Evolutionary conservation across 1,140 invertebrate species (phyloP).

Genomic region (Trissolcus basalis): DNA sequence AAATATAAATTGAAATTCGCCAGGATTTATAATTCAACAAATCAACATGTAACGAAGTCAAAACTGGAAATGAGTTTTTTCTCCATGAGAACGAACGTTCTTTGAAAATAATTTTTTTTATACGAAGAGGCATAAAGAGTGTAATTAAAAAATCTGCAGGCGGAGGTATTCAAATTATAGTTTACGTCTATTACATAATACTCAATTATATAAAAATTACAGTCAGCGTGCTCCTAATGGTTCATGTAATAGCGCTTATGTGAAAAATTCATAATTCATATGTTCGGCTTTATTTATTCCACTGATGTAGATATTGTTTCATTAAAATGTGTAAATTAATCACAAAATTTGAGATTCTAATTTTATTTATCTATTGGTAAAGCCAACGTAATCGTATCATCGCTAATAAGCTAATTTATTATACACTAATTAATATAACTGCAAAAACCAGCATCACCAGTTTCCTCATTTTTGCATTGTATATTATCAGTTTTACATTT

Average conservation of each 20-base stretch:
- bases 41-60: too few relatives aligned
- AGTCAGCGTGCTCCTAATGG: slow-evolving; percentile 32
- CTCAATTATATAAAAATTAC: slow-evolving; percentile 47
- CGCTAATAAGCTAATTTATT: not conserved
- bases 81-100: not conserved
- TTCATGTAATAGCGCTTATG: slow-evolving; percentile 43
- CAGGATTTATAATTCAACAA: too few relatives aligned
- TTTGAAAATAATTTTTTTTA: not conserved
- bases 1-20: too few relatives aligned
- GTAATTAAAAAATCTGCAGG: slow-evolving; percentile 23
- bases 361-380: slow-evolving; percentile 36
- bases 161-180: slow-evolving; percentile 28
- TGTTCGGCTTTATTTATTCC: slow-evolving; percentile 28
- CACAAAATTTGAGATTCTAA: slow-evolving; percentile 19
- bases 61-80: too few relatives aligned
- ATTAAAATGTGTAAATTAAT: slow-evolving; percentile 31
- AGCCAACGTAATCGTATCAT: slow-evolving; percentile 1
- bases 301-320: slow-evolving; percentile 20
- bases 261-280: slow-evolving; percentile 52
- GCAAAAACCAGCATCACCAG: not conserved
- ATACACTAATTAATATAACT: not conserved
- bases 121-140: not conserved
- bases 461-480: too few relatives aligned
- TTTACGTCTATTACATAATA: slow-evolving; percentile 28
- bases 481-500: too few relatives aligned